These are phyloP conservation scores for Hirudo medicinalis DNA, from an alignment of 1,140 invertebrate genomes.

Conservation along the genomic window DNA sequence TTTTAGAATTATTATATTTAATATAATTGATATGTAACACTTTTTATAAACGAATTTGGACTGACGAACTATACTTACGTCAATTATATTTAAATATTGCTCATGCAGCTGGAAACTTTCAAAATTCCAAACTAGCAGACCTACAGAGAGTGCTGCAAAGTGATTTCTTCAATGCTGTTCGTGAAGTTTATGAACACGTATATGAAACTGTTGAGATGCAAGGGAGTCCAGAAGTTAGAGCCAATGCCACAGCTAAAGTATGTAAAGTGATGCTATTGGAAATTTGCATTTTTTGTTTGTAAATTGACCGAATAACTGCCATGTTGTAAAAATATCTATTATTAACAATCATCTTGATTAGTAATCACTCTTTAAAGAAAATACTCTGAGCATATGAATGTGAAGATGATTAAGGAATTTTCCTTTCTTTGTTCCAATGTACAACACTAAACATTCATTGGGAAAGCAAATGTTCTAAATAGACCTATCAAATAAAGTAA, in stretches of 20 bases:
- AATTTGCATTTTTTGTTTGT: too few species aligned
- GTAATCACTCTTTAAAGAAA: too few species aligned
- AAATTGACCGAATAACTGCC: too few species aligned
- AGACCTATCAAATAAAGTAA: not conserved
- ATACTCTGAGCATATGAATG: too few species aligned
- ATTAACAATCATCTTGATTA: too few species aligned
- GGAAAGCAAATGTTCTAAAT: not conserved
- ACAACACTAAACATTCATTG: not conserved
- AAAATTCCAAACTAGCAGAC: conserved; percentile 69
- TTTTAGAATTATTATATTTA: conserved; percentile 3
- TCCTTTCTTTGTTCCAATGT: not conserved
- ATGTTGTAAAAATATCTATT: too few species aligned
- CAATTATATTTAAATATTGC: conserved; percentile 21
- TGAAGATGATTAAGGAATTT: too few species aligned
- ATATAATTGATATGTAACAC: not conserved
- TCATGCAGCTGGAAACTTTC: conserved; percentile 68
- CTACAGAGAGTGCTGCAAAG: conserved; percentile 83
- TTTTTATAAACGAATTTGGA: not conserved
- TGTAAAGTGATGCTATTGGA: not conserved
- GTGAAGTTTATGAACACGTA: conserved; percentile 97
- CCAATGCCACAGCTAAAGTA: conserved; percentile 84
- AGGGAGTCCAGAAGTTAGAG: conserved; percentile 74
- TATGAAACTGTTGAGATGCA: conserved; percentile 96
- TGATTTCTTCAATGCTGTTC: conserved; percentile 85
- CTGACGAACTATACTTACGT: not conserved